Evolutionary conservation across 2,113 vertebrate genomes (phyloP).

Genomic region (Eira barbara): DNA sequence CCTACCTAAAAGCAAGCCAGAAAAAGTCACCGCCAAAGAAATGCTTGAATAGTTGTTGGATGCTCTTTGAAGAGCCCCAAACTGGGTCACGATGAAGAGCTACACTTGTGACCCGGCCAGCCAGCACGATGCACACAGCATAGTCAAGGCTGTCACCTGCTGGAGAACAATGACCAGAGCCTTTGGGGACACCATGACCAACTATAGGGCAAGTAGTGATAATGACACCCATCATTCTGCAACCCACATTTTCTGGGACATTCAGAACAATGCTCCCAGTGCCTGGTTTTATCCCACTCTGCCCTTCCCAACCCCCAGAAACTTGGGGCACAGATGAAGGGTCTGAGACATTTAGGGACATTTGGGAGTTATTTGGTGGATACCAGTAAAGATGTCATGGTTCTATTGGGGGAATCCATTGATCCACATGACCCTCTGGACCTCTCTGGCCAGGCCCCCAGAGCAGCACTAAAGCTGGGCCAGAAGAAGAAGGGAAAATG

Average conservation of each 20-base stretch:
- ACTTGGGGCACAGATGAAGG: background rate
- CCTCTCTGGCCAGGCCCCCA: background rate
- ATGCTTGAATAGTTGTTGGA: too few relatives aligned
- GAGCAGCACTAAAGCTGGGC: background rate
- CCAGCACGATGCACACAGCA: accelerated
- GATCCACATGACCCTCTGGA: background rate
- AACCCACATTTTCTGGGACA: background rate
- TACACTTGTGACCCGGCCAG: background rate
- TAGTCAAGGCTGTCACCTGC: background rate
- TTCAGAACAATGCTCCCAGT: background rate
- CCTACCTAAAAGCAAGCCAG: background rate
- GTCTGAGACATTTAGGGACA: too few relatives aligned
- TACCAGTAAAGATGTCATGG: background rate
- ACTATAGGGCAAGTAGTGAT: background rate
- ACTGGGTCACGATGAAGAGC: background rate
- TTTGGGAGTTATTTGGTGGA: background rate
- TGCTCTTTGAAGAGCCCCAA: background rate
- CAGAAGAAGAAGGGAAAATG: background rate
- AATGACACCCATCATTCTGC: background rate
- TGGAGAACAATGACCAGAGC: background rate
- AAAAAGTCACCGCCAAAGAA: background rate
- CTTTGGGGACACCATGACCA: background rate
- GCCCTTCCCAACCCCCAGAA: background rate
- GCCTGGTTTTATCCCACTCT: background rate
- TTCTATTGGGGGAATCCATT: background rate